Percentiles rank a stretch among this genome's conserved stretches.
Conservation (phyloP, 2,888 invertebrate genomes). For the Lepidochrysops patricia region DNA sequence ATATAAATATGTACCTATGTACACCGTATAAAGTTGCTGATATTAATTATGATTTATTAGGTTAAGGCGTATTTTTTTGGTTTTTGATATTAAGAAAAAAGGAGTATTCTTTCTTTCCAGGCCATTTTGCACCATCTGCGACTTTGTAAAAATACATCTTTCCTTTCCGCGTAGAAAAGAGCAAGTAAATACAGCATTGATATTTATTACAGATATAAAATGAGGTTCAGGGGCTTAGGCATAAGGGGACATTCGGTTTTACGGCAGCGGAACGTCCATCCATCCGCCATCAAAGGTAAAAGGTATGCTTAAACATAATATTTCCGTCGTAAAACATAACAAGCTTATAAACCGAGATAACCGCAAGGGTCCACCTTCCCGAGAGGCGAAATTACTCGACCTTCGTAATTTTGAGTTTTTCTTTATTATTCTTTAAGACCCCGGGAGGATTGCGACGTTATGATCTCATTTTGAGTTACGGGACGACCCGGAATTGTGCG, state of each 20-base stretch:
- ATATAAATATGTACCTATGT: no score
- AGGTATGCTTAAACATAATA: constrained; percentile 34
- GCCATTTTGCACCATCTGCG: no score
- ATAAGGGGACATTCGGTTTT: constrained; percentile 8
- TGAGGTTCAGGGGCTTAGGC: no score
- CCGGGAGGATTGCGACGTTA: constrained; percentile 66
- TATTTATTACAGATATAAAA: not conserved
- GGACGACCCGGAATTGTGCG: constrained; percentile 59
- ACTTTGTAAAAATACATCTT: not conserved
- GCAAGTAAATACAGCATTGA: not conserved
- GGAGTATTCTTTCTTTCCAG: no score
- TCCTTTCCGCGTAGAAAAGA: not conserved
- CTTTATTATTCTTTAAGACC: constrained; percentile 69
- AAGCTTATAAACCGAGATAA: constrained; percentile 71
- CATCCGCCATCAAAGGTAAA: constrained; percentile 35
- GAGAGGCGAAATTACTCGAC: constrained; percentile 68
- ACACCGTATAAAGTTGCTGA: no score
- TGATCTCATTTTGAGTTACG: constrained; percentile 73
- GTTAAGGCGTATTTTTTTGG: no score
- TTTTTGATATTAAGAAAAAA: no score
- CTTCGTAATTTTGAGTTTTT: constrained; percentile 68
- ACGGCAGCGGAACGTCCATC: constrained; percentile 22
- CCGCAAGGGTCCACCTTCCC: constrained; percentile 60
- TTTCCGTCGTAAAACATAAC: constrained; percentile 66
- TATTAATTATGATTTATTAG: no score